A percentile compares a stretch with the other conserved stretches of the same genome.
phyloP scores from a whole-genome alignment of 2,113 vertebrate species.

The Pholis gunnellus region DNA sequence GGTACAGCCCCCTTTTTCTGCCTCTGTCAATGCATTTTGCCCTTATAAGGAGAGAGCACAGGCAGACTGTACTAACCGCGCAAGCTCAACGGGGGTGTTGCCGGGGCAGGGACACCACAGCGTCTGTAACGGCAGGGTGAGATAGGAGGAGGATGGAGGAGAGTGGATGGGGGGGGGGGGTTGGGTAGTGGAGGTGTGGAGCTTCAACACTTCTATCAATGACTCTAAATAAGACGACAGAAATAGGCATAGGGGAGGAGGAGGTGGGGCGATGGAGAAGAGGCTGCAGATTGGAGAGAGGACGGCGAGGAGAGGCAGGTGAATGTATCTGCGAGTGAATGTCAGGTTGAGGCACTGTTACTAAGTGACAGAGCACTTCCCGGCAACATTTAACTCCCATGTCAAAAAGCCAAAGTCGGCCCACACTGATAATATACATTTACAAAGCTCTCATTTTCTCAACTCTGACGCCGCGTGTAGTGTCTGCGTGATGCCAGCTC shows the following conservation, averaged over 20 bases:
- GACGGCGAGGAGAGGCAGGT: conserved; percentile 59
- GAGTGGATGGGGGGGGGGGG: conserved; percentile 14
- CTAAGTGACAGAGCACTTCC: conserved; percentile 22
- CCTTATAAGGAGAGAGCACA: conserved; percentile 88
- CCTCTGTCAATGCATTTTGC: conserved; percentile 86
- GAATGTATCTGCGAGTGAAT: conserved; percentile 35
- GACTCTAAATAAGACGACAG: conserved; percentile 73
- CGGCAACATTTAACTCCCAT: conserved; percentile 5
- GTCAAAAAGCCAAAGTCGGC: conserved; percentile 26
- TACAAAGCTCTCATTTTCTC: conserved; percentile 28
- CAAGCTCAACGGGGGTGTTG: conserved; percentile 77
- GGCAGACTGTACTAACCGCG: conserved; percentile 83
- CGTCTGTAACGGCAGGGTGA: conserved; percentile 23
- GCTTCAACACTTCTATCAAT: conserved; percentile 72
- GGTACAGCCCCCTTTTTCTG: conserved; percentile 76
- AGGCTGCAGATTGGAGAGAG: conserved; percentile 29
- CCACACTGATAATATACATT: conserved; percentile 29
- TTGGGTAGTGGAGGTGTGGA: conserved; percentile 42
- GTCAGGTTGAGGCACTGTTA: conserved; percentile 29
- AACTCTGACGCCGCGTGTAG: background rate
- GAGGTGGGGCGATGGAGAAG: conserved; percentile 13
- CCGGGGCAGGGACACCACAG: conserved; percentile 62
- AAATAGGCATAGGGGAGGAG: conserved; percentile 72
- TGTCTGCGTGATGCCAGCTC: conserved; percentile 51
- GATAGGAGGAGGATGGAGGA: conserved; percentile 28